phyloP scores from a whole-genome alignment of 2,888 invertebrate species.

The Ochropacha duplaris region DNA sequence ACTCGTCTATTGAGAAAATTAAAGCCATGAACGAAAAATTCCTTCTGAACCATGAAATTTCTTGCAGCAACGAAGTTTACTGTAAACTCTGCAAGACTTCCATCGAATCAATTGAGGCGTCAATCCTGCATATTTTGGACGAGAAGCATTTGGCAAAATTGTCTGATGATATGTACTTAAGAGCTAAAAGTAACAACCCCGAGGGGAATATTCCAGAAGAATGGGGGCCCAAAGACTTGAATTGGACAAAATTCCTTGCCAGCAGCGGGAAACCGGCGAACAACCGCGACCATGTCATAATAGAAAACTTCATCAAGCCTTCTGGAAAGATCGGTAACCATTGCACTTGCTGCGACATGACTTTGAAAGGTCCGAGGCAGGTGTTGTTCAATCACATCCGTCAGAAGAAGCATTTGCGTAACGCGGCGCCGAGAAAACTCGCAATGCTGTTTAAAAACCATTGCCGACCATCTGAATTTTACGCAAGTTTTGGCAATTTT shows the following conservation, averaged over 20 bases:
- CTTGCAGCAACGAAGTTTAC: constrained; percentile 40
- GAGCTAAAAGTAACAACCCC: constrained; percentile 55
- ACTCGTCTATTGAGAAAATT: constrained; percentile 58
- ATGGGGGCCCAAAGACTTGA: constrained; percentile 74
- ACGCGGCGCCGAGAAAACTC: constrained; percentile 71
- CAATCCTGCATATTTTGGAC: constrained; percentile 66
- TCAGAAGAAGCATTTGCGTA: constrained; percentile 75
- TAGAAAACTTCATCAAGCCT: constrained; percentile 75
- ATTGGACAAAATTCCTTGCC: constrained; percentile 74
- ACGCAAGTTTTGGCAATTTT: constrained; percentile 74
- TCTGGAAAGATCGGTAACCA: constrained; percentile 72
- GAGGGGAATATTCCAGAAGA: constrained; percentile 70
- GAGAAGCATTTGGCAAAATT: constrained; percentile 69
- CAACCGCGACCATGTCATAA: constrained; percentile 67
- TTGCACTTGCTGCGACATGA: constrained; percentile 75
- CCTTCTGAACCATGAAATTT: constrained; percentile 55
- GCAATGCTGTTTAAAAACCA: constrained; percentile 66
- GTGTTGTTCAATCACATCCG: constrained; percentile 76
- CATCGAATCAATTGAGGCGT: constrained; percentile 55
- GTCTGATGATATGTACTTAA: constrained; percentile 66
- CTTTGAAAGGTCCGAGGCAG: constrained; percentile 71
- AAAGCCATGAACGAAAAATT: constrained; percentile 69
- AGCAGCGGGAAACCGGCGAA: constrained; percentile 70
- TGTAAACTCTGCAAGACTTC: constrained; percentile 60
- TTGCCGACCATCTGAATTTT: constrained; percentile 72